Base-by-base conservation (phyloP, 2,113 vertebrate species). In the Halcyon senegalensis region DNA sequence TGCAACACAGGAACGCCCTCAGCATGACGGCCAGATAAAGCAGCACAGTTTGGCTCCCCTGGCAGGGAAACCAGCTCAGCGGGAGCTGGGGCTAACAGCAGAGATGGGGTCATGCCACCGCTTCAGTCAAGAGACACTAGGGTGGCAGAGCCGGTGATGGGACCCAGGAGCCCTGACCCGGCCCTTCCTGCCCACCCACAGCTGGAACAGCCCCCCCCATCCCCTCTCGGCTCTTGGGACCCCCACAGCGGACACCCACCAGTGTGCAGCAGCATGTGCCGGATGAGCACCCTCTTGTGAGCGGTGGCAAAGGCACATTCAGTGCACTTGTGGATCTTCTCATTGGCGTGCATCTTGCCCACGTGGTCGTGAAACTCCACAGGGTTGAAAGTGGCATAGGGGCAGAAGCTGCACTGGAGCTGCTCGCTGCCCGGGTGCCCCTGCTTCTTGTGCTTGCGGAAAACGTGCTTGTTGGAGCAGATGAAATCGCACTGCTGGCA, bases 401-500 rank as follows among this genome's bases (percentile, higher is more conserved):
- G 95, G 90, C 99, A 99, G 89, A 99, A 99, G 85, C 96, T 93
- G 37, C 99, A 99, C 86, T 94, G 94, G 18, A 99, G 98, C 92
- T 98, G 96, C 75, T 98, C 97, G 0, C 91, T 98, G 60, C 99
- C 99, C 0, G 99, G 96, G 93, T 99, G 99, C 8, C 99, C 99
- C 48, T 98, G 98, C 37, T 99, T 98, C 96, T 98, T 99, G 96
- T 99, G 99, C 86, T 98, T 99, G 82, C 99, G 98, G 82, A 99
- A 99, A 33, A 97, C 67, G 0, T 98, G 98, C 95, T 99, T 99
- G 93, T 99, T 99, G 95, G 99, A 99, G 95, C 99, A 99, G 58
- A 98, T 98, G 62, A 99, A 99, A 73, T 99, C 98, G 1, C 99
- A 99, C 66, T 99, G 98, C 1, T 99, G 97, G 97, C 99, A 99